Conservation (phyloP, 2,888 invertebrate genomes). For the Synanthedon vespiformis region DNA sequence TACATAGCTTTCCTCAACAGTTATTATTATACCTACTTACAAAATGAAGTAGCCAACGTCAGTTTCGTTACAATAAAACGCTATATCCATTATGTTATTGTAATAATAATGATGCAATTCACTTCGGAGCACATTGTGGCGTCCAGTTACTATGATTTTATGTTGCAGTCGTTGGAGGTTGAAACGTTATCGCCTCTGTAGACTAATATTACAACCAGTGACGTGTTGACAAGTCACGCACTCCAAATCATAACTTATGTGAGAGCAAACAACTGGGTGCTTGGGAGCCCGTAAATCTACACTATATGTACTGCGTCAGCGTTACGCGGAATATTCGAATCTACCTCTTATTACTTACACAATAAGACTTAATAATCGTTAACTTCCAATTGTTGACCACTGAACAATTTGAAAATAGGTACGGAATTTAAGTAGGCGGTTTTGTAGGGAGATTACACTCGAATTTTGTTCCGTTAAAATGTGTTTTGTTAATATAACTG, state of each 20-base stretch:
- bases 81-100: no score
- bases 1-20: no score
- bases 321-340: no score
- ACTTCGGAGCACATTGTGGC: conserved; percentile 3
- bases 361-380: no score
- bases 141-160: conserved; percentile 6
- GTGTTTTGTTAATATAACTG: no score
- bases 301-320: neutral
- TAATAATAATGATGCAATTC: no score
- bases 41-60: no score
- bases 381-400: no score
- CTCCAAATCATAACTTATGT: conserved; percentile 28
- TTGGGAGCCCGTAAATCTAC: neutral
- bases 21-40: no score
- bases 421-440: neutral
- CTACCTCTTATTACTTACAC: no score
- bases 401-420: neutral
- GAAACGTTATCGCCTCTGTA: neutral
- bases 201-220: neutral
- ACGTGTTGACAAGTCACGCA: conserved; percentile 40
- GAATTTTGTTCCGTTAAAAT: no score
- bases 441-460: neutral
- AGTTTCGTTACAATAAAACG: no score
- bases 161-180: conserved; percentile 8
- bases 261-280: conserved; percentile 34